Conservation (phyloP, 1,140 invertebrate genomes). For the Trichoplusia ni region DNA sequence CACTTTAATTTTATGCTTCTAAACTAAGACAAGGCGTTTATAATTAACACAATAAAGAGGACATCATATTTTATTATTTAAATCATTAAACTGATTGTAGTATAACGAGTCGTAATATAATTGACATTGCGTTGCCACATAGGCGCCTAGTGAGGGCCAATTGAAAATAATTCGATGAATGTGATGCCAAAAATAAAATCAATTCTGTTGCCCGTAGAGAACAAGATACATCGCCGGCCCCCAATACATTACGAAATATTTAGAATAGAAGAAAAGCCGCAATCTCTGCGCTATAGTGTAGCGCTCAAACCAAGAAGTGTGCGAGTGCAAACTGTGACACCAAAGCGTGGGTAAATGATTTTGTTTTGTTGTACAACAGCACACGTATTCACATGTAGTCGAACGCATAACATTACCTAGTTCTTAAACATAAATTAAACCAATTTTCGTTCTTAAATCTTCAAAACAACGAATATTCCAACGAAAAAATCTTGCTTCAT, state of each 20-base stretch:
- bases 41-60: too few relatives aligned
- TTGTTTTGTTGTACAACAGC: not conserved
- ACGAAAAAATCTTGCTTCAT: too few relatives aligned
- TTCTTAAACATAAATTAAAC: too few relatives aligned
- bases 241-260: not conserved
- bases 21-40: not conserved
- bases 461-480: too few relatives aligned
- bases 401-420: too few relatives aligned
- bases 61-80: not conserved
- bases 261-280: not conserved
- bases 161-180: constrained; percentile 11
- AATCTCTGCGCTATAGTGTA: not conserved
- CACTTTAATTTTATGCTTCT: not conserved
- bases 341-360: not conserved
- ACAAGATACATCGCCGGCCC: not conserved
- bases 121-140: not conserved
- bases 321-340: not conserved
- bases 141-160: constrained; percentile 3
- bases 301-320: not conserved
- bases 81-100: not conserved
- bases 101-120: not conserved
- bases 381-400: not conserved
- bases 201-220: not conserved
- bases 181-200: constrained; percentile 7
- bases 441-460: too few relatives aligned